These are phyloP conservation scores for Thymelicus sylvestris DNA, from an alignment of 2,888 invertebrate genomes.

Conservation along the genomic window DNA sequence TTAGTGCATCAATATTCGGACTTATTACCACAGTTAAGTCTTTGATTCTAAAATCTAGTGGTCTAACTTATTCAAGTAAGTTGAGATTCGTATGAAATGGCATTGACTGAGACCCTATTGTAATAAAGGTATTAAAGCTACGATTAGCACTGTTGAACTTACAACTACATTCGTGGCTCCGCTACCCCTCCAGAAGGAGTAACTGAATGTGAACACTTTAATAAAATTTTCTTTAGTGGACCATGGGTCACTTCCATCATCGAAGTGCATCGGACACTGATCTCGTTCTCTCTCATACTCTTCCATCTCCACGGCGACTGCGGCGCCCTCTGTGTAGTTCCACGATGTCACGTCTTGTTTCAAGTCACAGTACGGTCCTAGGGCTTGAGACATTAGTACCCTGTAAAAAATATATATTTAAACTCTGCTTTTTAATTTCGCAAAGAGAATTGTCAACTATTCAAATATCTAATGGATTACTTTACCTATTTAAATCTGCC, in stretches of 20 bases:
- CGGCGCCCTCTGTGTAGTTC: constrained; percentile 96
- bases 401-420: constrained; percentile 53
- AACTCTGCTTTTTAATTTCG: not conserved
- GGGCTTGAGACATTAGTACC: constrained; percentile 90
- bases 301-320: constrained; percentile 94
- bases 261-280: constrained; percentile 98
- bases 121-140: constrained; percentile 51
- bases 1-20: no score
- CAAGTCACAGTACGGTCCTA: constrained; percentile 95
- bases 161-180: constrained; percentile 46
- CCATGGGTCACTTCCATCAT: constrained; percentile 97
- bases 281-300: constrained; percentile 97
- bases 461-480: not conserved
- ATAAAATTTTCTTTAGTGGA: constrained; percentile 88
- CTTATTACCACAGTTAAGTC: not conserved
- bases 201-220: constrained; percentile 85
- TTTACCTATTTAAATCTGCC: constrained; percentile 94
- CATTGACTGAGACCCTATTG: constrained; percentile 24
- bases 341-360: constrained; percentile 95
- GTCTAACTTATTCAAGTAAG: not conserved
- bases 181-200: constrained; percentile 70
- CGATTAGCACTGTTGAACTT: constrained; percentile 48
- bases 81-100: constrained; percentile 4
- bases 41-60: not conserved
- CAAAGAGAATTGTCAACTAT: not conserved